Evolutionary conservation across 2,113 vertebrate genomes (phyloP).

Genomic region (Nannobrachium achirus): DNA sequence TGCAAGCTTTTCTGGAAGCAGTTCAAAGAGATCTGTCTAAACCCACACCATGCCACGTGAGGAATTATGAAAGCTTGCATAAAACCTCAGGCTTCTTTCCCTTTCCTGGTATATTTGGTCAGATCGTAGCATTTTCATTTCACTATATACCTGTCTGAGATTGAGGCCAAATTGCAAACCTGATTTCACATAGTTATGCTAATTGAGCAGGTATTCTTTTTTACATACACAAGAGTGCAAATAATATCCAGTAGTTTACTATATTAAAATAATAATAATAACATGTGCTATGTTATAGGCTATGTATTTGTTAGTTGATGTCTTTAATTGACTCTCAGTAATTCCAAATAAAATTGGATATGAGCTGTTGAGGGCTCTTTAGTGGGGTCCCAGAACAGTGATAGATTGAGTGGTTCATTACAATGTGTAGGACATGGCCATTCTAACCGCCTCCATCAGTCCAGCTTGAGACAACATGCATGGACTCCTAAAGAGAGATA

Average conservation of each 20-base stretch:
- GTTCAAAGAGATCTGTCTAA: conserved; percentile 39
- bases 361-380: conserved; percentile 7
- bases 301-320: too few species aligned
- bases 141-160: conserved; percentile 1
- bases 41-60: conserved; percentile 4
- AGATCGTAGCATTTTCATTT: conserved; percentile 13
- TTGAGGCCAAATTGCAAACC: background rate
- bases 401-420: conserved; percentile 78
- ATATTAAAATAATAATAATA: too few species aligned
- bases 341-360: background rate
- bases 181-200: background rate
- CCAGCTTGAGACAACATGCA: conserved; percentile 71
- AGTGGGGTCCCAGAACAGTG: conserved; percentile 34
- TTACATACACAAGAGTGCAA: too few species aligned
- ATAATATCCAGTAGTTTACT: too few species aligned
- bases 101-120: conserved; percentile 35
- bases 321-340: too few species aligned
- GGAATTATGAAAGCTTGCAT: conserved; percentile 20
- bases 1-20: conserved; percentile 41
- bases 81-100: conserved; percentile 24
- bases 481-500: conserved; percentile 77
- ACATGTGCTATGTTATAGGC: too few species aligned
- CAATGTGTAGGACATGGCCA: conserved; percentile 72
- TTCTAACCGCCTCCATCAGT: conserved; percentile 77
- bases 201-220: too few species aligned